phyloP scores from a whole-genome alignment of 2,113 vertebrate species.

The Hypanus sabinus region DNA sequence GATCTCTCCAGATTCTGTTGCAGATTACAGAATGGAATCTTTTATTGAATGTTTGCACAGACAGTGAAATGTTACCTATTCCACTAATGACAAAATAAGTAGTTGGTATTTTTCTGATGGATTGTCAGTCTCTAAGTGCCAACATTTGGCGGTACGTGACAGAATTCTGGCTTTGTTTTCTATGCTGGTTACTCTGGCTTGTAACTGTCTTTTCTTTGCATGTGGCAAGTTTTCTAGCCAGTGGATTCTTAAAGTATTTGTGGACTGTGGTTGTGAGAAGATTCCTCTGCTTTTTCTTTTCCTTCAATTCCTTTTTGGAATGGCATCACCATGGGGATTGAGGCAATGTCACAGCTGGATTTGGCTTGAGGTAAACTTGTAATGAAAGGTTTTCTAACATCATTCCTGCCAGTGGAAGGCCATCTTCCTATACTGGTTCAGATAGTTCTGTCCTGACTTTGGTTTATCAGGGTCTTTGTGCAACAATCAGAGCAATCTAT shows the following conservation, averaged over 20 bases:
- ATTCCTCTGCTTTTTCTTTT: conserved; percentile 39
- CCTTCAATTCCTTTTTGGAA: not conserved
- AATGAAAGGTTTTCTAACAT: not conserved
- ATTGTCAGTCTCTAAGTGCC: conserved; percentile 6
- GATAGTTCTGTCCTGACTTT: not conserved
- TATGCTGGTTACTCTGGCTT: conserved; percentile 51
- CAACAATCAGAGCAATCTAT: not conserved
- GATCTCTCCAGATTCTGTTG: not conserved
- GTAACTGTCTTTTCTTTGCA: conserved; percentile 47
- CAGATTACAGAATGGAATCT: not conserved
- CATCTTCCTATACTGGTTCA: not conserved
- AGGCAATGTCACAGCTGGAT: conserved; percentile 42
- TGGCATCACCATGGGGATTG: conserved; percentile 47
- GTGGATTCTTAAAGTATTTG: conserved; percentile 66
- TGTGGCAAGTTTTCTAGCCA: conserved; percentile 54
- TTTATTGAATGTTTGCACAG: conserved; percentile 23
- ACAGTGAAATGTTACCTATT: conserved; percentile 27
- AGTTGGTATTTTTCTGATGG: not conserved
- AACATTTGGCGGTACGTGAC: not conserved
- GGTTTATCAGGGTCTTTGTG: not conserved
- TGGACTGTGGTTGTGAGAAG: conserved; percentile 54
- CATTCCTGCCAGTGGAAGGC: not conserved
- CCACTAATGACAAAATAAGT: not conserved
- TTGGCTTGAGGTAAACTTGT: conserved; percentile 8
- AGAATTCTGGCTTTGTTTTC: conserved; percentile 39